A percentile compares a stretch with the other conserved stretches of the same genome.
phyloP scores from a whole-genome alignment of 2,888 invertebrate species.

The Xestoiulus laeticollis region DNA sequence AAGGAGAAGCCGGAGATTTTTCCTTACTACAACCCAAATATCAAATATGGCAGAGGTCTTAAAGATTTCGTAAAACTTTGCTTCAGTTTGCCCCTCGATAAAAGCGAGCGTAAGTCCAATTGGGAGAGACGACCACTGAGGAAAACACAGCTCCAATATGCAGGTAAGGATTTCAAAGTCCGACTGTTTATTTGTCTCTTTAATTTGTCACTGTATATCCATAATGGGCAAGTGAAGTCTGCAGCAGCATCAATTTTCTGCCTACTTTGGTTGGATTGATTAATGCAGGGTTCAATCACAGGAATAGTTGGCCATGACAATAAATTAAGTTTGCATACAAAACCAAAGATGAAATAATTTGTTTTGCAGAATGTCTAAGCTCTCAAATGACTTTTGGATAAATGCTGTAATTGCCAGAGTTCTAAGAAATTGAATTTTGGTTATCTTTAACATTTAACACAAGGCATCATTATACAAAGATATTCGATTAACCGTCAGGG shows the following conservation, averaged over 20 bases:
- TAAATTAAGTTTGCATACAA: no score
- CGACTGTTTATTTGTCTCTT: background rate
- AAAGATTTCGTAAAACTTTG: constrained; percentile 79
- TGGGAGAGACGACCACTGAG: constrained; percentile 87
- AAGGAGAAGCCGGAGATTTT: background rate
- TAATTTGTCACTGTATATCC: background rate
- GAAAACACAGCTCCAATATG: constrained; percentile 80
- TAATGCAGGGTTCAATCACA: no score
- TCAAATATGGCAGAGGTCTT: constrained; percentile 67
- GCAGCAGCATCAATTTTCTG: background rate
- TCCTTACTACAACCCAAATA: background rate
- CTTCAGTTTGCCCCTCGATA: constrained; percentile 79
- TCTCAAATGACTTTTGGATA: no score
- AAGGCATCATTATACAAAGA: no score
- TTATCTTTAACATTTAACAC: no score
- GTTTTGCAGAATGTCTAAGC: no score
- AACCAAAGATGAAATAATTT: no score
- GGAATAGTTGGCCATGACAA: no score
- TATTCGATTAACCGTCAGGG: no score
- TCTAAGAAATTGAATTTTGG: no score
- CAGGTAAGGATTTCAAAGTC: constrained; percentile 65
- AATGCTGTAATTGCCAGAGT: no score
- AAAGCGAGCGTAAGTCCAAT: constrained; percentile 90
- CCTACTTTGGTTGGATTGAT: no score
- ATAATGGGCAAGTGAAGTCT: background rate